Evolutionary conservation across 2,113 vertebrate genomes (phyloP), one percentile per base, ranked within the genome.

Genomic region (Sander vitreus): DNA sequence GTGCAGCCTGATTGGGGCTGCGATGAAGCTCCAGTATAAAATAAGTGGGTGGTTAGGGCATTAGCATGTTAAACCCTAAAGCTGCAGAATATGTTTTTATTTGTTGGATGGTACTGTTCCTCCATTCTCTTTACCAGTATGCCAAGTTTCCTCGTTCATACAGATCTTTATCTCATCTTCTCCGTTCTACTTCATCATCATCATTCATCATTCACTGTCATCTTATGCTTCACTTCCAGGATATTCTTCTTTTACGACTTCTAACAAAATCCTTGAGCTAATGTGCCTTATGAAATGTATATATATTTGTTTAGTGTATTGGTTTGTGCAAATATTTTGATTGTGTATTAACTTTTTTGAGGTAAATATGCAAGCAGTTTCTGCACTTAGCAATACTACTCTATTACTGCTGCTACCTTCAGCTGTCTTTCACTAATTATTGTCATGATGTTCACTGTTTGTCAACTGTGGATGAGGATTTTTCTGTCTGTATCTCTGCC

Each of bases 231-330:
- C 70, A 65, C 47, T 36, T 73, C 59, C 68, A 83, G 76, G 23
- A 65, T 69, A 11, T 78, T 76, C 39, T 60, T 54, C 19, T 68
- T 83, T 57, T 81, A 14, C 51, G 64, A 85, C 58, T 58, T 64
- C n/a, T 43, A 76, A 82, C 69, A 71, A 78, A 76, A 58, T 75
- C 51, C 30, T 73, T 76, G 60, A 57, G 76, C 87, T 89, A 87
- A 91, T 87, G 90, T 93, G 92, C 92, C 89, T 91, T 91, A 87
- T 86, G 84, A 86, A 50, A 43, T 80, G 47, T 78, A 19, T 75
- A 36, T 78, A 36, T 80, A 60, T 60, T 70, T 59, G 62, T 89
- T 50, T 57, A 81, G 68, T 67, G 54, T 3, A 8, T 54, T 81
- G 80, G 78, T 80, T 80, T 75, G 75, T 85, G 89, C 58, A 51